These are phyloP conservation scores for Pilophorus perplexus DNA, from an alignment of 2,888 invertebrate genomes.

Conservation along the genomic window DNA sequence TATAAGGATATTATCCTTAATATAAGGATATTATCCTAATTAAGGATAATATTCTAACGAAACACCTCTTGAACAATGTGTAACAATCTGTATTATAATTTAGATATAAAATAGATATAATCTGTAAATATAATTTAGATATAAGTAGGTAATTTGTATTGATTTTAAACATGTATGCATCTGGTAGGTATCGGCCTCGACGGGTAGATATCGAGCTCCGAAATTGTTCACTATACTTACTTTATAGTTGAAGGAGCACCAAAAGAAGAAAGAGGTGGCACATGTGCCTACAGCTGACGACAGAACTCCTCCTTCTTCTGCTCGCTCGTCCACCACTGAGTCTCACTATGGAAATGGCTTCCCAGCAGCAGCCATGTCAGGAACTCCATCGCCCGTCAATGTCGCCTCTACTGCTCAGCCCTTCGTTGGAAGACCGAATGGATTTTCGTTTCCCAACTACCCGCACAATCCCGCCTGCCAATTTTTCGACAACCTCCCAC, in stretches of 20 bases:
- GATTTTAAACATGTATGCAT: no score
- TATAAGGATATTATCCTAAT: no score
- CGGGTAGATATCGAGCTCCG: no score
- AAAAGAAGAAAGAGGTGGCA: conserved; percentile 30
- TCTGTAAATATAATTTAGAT: no score
- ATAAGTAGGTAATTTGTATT: no score
- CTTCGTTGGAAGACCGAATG: background rate
- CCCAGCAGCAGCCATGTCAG: background rate
- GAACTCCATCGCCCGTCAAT: background rate
- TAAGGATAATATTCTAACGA: no score
- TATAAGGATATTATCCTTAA: no score
- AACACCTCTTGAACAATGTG: no score
- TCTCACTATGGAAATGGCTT: background rate
- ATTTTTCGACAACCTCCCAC: conserved; percentile 13
- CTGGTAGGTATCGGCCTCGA: no score
- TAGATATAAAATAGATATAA: no score
- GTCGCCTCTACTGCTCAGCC: background rate
- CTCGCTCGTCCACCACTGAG: background rate
- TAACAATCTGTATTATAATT: no score
- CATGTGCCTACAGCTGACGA: background rate
- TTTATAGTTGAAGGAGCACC: conserved; percentile 33
- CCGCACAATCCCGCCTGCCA: background rate
- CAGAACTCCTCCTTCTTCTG: background rate
- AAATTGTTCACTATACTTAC: background rate
- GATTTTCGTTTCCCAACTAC: background rate